Evolutionary conservation across 2,888 invertebrate genomes (phyloP).

Genomic region (Linyphia triangularis): DNA sequence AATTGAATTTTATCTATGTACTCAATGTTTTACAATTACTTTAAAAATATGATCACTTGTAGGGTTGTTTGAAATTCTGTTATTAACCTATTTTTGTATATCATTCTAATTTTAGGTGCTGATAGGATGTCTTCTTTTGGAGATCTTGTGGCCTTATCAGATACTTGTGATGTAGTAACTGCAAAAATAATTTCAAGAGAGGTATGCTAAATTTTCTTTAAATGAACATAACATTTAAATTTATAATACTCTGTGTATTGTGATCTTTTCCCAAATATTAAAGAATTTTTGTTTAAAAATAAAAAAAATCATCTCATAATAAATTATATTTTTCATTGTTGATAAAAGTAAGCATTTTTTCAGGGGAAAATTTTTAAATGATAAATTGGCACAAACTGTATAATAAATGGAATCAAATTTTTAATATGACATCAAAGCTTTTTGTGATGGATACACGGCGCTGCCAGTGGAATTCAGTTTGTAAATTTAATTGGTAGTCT

Average conservation of each 20-base stretch:
- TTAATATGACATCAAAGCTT: too few relatives aligned
- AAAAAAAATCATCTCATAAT: neutral
- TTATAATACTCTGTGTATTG: neutral
- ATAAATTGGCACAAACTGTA: too few relatives aligned
- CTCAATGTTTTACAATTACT: too few relatives aligned
- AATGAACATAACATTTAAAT: neutral
- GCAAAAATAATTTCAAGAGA: slow-evolving; percentile 92
- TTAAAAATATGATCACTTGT: too few relatives aligned
- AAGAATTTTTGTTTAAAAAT: neutral
- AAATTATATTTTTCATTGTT: neutral
- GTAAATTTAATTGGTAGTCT: too few relatives aligned
- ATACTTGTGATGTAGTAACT: slow-evolving; percentile 92
- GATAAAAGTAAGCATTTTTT: too few relatives aligned
- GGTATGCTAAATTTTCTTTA: slow-evolving; percentile 79
- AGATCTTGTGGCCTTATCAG: slow-evolving; percentile 96
- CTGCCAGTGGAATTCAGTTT: too few relatives aligned
- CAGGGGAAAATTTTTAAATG: too few relatives aligned
- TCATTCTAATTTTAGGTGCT: slow-evolving; percentile 83
- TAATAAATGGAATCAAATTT: too few relatives aligned
- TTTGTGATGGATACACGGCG: too few relatives aligned
- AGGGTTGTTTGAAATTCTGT: too few relatives aligned
- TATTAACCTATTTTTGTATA: neutral
- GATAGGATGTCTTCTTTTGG: slow-evolving; percentile 99
- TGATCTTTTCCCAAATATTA: neutral
- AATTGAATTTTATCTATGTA: too few relatives aligned